phyloP scores from a whole-genome alignment of 2,113 vertebrate genomes.

The Galeopterus variegatus region DNA sequence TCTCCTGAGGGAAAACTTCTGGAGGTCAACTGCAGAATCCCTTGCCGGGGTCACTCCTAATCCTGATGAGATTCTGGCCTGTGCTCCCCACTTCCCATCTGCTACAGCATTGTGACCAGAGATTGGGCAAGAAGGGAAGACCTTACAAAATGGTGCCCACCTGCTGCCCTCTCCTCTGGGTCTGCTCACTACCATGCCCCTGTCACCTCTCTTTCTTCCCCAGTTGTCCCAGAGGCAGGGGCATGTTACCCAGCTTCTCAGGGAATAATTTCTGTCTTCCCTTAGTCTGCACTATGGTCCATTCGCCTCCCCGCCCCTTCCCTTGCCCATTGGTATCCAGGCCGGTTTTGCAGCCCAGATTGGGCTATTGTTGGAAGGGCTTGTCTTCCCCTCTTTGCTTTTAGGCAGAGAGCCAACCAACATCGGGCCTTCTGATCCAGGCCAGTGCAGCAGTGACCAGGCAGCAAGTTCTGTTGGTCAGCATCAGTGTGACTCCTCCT shows the following conservation, averaged over 20 bases:
- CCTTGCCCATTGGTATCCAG: background rate
- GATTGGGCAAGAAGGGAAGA: background rate
- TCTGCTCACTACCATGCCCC: background rate
- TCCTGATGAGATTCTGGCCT: background rate
- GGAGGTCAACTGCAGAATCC: background rate
- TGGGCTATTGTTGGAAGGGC: background rate
- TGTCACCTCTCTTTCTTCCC: background rate
- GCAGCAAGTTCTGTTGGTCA: background rate
- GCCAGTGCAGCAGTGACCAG: background rate
- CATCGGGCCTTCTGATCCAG: background rate
- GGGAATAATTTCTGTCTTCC: background rate
- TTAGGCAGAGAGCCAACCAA: background rate
- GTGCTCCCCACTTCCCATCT: too few relatives aligned
- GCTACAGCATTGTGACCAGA: background rate
- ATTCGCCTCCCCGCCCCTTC: background rate
- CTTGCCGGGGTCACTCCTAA: background rate
- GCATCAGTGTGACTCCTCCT: background rate
- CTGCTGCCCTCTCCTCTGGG: background rate
- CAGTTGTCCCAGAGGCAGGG: background rate
- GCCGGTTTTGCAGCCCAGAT: background rate
- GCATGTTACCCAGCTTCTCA: background rate
- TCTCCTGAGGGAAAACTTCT: background rate
- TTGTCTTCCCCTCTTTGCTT: background rate
- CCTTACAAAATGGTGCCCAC: background rate
- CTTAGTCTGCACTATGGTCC: background rate